Conservation (phyloP, 2,888 invertebrate species). For the Gasteruption jaculator region DNA sequence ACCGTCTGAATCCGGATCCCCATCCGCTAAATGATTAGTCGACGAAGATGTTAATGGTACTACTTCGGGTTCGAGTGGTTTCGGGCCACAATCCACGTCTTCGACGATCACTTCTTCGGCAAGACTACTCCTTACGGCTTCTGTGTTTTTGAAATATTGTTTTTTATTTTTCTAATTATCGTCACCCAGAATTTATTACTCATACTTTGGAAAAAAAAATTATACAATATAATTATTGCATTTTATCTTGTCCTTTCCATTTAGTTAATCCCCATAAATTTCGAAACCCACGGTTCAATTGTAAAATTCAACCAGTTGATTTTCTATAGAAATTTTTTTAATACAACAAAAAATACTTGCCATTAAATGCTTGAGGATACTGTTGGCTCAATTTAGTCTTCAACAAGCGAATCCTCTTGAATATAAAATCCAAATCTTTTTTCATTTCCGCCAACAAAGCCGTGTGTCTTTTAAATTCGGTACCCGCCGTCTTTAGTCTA, state of each 20-base stretch:
- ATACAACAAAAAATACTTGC: conserved; percentile 28
- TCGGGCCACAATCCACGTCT: conserved; percentile 38
- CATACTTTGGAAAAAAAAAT: neutral
- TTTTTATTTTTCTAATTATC: neutral
- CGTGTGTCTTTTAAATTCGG: conserved; percentile 89
- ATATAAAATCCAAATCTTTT: conserved; percentile 91
- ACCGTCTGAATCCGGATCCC: conserved; percentile 49
- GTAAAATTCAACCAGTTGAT: neutral
- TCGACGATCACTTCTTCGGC: conserved; percentile 49
- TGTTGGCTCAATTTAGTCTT: conserved; percentile 71
- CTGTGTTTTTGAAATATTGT: conserved; percentile 22
- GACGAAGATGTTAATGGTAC: conserved; percentile 32
- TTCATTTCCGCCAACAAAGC: conserved; percentile 85
- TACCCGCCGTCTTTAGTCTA: conserved; percentile 77
- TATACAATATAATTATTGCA: too few relatives aligned
- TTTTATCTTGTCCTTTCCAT: too few relatives aligned
- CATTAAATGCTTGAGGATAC: conserved; percentile 48
- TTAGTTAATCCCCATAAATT: too few relatives aligned
- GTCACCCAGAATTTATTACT: neutral
- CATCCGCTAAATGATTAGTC: conserved; percentile 27
- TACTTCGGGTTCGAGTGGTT: conserved; percentile 41
- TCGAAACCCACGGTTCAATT: neutral
- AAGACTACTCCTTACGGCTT: conserved; percentile 47
- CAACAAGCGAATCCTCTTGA: conserved; percentile 81
- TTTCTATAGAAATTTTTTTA: conserved; percentile 2